phyloP scores from a whole-genome alignment of 30 jellyfish, hydroid and myxozoan genomes.

The Euphysa ruthae region DNA sequence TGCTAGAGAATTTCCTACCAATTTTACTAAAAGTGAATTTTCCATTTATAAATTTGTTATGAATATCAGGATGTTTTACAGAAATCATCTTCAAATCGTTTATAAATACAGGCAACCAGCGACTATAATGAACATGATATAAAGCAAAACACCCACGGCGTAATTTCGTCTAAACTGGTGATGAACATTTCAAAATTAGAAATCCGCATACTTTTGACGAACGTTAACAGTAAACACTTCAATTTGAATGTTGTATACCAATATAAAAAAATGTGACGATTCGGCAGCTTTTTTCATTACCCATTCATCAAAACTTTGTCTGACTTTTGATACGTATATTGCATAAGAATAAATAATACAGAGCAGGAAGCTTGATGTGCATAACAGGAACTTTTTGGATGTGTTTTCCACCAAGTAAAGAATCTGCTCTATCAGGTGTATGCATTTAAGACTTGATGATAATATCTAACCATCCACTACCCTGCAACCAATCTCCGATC shows the following conservation, averaged over 20 bases:
- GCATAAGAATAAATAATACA: neutral
- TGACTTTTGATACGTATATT: neutral
- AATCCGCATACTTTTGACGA: neutral
- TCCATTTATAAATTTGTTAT: neutral
- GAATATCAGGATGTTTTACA: neutral
- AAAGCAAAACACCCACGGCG: conserved; percentile 2
- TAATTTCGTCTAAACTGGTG: neutral
- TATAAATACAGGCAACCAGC: neutral
- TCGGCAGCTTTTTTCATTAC: neutral
- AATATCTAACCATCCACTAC: no score
- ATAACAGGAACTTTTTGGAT: no score
- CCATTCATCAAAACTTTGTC: neutral
- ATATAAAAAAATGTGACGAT: neutral
- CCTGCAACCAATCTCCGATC: no score
- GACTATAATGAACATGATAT: neutral
- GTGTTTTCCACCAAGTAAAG: no score
- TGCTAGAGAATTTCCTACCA: no score
- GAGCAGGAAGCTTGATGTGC: conserved; percentile 3
- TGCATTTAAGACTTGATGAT: no score
- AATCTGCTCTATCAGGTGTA: no score
- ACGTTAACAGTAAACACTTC: neutral
- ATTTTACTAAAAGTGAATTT: no score
- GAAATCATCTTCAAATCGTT: neutral
- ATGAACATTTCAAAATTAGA: no score
- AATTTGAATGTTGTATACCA: neutral